phyloP scores from a whole-genome alignment of 2,797 vertebrate genomes.

The Parauchenoglanis ngamensis region DNA sequence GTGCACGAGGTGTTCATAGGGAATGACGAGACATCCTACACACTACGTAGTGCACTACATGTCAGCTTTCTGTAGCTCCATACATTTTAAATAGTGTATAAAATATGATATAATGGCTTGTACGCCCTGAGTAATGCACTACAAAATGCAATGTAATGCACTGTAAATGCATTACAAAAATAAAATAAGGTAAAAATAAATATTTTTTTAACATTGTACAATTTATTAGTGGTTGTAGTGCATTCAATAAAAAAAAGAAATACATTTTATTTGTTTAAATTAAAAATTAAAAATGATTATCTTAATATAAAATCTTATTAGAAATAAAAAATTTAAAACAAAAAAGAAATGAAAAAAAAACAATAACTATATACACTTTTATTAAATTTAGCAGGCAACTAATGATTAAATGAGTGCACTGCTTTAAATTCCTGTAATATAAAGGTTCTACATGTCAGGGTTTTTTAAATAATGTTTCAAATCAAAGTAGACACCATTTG shows the following conservation, averaged over 20 bases:
- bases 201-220: neutral
- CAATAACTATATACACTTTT: neutral
- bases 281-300: too few relatives aligned
- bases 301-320: too few relatives aligned
- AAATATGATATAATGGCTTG: neutral
- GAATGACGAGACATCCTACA: neutral
- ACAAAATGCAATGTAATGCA: too few relatives aligned
- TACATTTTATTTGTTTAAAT: too few relatives aligned
- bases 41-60: neutral
- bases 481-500: too few relatives aligned
- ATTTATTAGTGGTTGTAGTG: neutral
- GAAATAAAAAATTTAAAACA: neutral
- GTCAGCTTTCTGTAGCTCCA: neutral
- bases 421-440: too few relatives aligned
- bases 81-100: neutral
- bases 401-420: neutral
- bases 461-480: too few relatives aligned
- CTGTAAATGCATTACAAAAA: neutral
- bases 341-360: neutral
- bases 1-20: neutral
- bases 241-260: neutral
- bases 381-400: neutral
- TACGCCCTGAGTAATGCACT: too few relatives aligned
- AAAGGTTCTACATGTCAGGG: too few relatives aligned
- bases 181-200: neutral